phyloP scores from a whole-genome alignment of 2,888 invertebrate species.

The Drymonia ruficornis region DNA sequence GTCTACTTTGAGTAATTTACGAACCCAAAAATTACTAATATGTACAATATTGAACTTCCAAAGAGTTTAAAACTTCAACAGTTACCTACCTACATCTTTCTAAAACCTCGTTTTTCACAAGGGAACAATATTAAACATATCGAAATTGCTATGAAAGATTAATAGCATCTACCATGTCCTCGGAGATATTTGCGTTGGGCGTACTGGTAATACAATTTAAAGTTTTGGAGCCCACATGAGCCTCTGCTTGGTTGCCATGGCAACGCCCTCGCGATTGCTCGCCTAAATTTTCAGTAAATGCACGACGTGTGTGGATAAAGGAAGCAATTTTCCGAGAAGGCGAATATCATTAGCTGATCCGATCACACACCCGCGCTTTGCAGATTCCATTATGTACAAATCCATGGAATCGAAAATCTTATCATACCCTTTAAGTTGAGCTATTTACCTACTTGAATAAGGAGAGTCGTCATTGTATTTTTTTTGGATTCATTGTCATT shows the following conservation, averaged over 20 bases:
- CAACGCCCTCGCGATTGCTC: constrained; percentile 73
- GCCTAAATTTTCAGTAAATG: constrained; percentile 75
- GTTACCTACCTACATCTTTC: background rate
- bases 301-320: constrained; percentile 73
- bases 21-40: too few species aligned
- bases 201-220: constrained; percentile 80
- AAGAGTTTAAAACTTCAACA: too few species aligned
- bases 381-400: constrained; percentile 60
- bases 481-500: too few species aligned
- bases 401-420: constrained; percentile 36
- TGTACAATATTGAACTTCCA: too few species aligned
- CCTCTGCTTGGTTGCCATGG: constrained; percentile 74
- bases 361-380: constrained; percentile 47
- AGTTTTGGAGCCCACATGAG: constrained; percentile 81
- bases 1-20: too few species aligned
- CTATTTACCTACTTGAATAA: constrained; percentile 19
- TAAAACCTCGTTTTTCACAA: constrained; percentile 10
- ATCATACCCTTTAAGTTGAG: constrained; percentile 34
- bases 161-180: constrained; percentile 49
- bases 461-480: constrained; percentile 17
- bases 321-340: constrained; percentile 79
- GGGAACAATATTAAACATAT: constrained; percentile 12
- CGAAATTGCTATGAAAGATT: constrained; percentile 46
- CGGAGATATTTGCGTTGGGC: constrained; percentile 68
- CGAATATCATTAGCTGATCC: constrained; percentile 80